Conservation (phyloP, 2,113 vertebrate species). For the Recurvirostra avosetta region DNA sequence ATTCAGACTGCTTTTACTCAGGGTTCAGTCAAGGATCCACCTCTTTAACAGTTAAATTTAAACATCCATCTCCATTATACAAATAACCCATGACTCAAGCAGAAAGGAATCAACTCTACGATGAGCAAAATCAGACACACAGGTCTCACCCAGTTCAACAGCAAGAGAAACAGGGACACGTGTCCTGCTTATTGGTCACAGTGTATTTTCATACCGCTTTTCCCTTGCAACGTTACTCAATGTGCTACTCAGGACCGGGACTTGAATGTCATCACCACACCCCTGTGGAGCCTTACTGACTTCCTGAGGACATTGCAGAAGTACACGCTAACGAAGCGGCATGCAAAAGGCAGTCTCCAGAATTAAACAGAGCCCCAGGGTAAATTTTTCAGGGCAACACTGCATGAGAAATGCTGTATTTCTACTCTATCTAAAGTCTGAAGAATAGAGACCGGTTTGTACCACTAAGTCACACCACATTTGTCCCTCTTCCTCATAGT, state of each 20-base stretch:
- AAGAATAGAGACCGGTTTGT: neutral
- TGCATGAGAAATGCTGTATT: neutral
- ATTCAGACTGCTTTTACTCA: neutral
- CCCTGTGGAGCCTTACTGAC: neutral
- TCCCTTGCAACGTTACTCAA: neutral
- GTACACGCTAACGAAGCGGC: neutral
- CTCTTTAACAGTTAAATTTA: neutral
- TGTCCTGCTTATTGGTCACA: neutral
- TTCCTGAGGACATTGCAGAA: neutral
- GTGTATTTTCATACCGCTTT: fast-evolving
- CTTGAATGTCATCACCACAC: neutral
- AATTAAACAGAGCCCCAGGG: neutral
- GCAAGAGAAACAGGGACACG: neutral
- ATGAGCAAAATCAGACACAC: neutral
- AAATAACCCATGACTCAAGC: neutral
- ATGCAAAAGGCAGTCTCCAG: neutral
- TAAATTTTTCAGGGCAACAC: neutral
- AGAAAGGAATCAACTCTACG: neutral
- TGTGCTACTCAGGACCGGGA: neutral
- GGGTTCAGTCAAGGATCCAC: neutral
- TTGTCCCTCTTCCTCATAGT: neutral
- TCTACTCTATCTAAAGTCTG: neutral
- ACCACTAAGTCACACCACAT: neutral
- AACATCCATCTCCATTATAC: neutral
- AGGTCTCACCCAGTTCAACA: neutral